phyloP scores from a whole-genome alignment of 2,113 vertebrate species.

The Lepus europaeus region DNA sequence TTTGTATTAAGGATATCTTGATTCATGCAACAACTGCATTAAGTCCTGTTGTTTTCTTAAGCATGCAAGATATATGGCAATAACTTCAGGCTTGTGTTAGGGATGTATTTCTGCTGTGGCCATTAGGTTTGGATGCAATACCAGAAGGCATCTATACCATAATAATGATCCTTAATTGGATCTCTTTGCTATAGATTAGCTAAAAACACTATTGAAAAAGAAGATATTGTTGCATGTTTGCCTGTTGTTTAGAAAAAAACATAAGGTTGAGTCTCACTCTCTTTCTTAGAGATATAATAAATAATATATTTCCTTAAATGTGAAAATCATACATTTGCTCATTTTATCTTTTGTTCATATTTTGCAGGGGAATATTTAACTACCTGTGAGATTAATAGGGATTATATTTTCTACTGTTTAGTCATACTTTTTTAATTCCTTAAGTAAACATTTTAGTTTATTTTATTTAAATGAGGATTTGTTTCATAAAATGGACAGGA shows the following conservation, averaged over 20 bases:
- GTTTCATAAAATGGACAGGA: background rate
- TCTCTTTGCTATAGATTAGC: background rate
- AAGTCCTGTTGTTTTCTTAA: background rate
- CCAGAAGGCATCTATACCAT: background rate
- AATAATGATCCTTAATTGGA: background rate
- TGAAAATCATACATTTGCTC: background rate
- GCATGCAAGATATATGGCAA: background rate
- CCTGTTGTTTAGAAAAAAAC: background rate
- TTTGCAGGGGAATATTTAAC: constrained; percentile 18
- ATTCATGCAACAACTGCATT: background rate
- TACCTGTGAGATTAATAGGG: background rate
- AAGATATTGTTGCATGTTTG: background rate
- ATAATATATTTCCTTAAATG: background rate
- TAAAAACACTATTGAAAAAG: background rate
- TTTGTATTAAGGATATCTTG: background rate
- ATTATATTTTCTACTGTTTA: background rate
- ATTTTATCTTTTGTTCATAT: background rate
- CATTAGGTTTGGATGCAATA: background rate
- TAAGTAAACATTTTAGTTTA: background rate
- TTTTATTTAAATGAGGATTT: background rate
- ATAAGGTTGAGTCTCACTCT: background rate
- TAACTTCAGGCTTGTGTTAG: background rate
- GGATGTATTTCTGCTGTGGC: background rate
- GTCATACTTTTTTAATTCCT: constrained; percentile 35
- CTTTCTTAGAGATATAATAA: background rate